Conservation (phyloP, 2,888 invertebrate species). For the Himalopsyche kuldschensis region DNA sequence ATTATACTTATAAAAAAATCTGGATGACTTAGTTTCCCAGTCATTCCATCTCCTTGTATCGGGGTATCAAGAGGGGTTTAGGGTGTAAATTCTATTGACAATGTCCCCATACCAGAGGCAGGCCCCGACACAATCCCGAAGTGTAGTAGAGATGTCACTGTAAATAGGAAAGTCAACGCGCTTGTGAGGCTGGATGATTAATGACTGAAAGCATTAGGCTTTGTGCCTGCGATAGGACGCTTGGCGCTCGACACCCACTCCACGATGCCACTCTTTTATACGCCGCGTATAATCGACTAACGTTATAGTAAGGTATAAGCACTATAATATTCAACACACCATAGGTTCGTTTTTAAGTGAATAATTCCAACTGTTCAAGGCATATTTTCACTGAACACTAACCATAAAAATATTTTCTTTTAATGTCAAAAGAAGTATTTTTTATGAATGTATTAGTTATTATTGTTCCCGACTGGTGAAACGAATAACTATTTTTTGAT, state of each 20-base stretch:
- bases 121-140: slow-evolving; percentile 22
- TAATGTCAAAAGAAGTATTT: too few relatives aligned
- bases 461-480: too few relatives aligned
- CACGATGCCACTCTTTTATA: neutral
- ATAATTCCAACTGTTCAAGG: too few relatives aligned
- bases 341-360: too few relatives aligned
- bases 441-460: too few relatives aligned
- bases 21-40: neutral
- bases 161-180: slow-evolving; percentile 29
- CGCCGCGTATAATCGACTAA: neutral
- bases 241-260: neutral
- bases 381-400: too few relatives aligned
- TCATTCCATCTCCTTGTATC: neutral
- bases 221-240: slow-evolving; percentile 15
- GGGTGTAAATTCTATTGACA: neutral
- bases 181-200: slow-evolving; percentile 33
- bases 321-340: too few relatives aligned
- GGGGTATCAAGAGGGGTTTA: neutral
- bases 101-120: slow-evolving; percentile 5
- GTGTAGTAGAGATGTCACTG: slow-evolving; percentile 23
- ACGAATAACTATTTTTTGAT: too few relatives aligned
- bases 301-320: too few relatives aligned
- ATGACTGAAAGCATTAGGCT: slow-evolving; percentile 38
- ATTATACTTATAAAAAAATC: too few relatives aligned
- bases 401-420: too few relatives aligned